Percentiles rank a stretch among this genome's conserved stretches.
phyloP scores from a whole-genome alignment of 1,140 invertebrate genomes.

The Oreohelix idahoensis region DNA sequence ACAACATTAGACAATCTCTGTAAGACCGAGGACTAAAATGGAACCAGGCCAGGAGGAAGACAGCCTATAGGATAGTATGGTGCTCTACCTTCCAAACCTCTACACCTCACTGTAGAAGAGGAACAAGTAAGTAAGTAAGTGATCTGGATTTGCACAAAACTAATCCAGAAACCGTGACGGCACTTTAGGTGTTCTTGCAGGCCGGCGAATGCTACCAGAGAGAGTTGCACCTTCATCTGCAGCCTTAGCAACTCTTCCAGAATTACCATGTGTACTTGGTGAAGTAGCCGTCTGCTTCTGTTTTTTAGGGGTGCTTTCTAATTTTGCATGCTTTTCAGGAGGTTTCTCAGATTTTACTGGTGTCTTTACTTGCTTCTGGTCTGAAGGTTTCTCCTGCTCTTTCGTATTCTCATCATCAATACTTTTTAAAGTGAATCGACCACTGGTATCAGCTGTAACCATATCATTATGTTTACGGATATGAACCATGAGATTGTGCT shows the following conservation, averaged over 20 bases:
- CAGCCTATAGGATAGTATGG: too few relatives aligned
- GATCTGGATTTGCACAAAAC: too few relatives aligned
- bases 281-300: neutral
- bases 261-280: neutral
- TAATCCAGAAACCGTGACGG: conserved; percentile 37
- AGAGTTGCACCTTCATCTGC: neutral
- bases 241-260: neutral
- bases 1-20: too few relatives aligned
- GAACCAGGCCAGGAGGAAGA: too few relatives aligned
- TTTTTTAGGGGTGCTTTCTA: neutral
- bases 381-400: neutral
- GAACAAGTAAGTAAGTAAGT: too few relatives aligned
- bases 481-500: conserved; percentile 41
- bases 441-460: neutral
- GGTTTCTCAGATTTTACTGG: neutral
- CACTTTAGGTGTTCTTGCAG: conserved; percentile 31
- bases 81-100: too few relatives aligned
- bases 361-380: neutral
- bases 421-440: neutral
- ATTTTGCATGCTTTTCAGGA: neutral
- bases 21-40: too few relatives aligned
- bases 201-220: conserved; percentile 13
- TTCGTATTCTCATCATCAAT: neutral
- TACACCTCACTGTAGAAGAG: too few relatives aligned
- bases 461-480: conserved; percentile 32